Percentiles rank a stretch among this genome's conserved stretches.
Conservation (phyloP, 2,113 vertebrate species). For the Camarhynchus parvulus region DNA sequence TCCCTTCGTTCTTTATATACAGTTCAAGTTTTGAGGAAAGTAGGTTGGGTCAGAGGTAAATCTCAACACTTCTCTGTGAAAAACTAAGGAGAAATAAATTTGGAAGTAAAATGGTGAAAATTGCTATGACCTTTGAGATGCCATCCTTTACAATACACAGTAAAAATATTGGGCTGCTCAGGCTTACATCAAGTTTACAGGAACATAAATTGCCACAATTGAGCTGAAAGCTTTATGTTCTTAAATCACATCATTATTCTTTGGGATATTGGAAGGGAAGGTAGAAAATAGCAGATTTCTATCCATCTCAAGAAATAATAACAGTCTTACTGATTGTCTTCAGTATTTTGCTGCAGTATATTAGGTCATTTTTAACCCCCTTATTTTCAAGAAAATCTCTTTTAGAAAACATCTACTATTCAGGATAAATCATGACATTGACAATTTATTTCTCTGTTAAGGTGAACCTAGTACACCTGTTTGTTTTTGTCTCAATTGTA, state of each 20-base stretch:
- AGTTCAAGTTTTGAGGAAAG: constrained; percentile 15
- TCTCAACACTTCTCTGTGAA: constrained; percentile 5
- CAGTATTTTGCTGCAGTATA: neutral
- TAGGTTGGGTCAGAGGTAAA: neutral
- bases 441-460: constrained; percentile 41
- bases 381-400: constrained; percentile 32
- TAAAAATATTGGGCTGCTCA: constrained; percentile 11
- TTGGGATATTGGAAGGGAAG: constrained; percentile 33
- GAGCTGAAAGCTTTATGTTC: constrained; percentile 57
- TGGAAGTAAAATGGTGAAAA: constrained; percentile 28
- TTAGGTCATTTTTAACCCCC: constrained; percentile 24
- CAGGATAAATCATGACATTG: neutral
- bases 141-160: constrained; percentile 9
- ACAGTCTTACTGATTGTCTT: constrained; percentile 27
- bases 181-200: constrained; percentile 33
- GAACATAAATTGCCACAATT: constrained; percentile 56
- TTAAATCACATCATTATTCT: constrained; percentile 69
- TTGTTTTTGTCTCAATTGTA: neutral
- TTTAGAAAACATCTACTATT: constrained; percentile 25
- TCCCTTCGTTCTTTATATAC: neutral
- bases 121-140: constrained; percentile 19
- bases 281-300: constrained; percentile 55
- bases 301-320: constrained; percentile 53
- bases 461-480: neutral
- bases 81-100: constrained; percentile 16